Percentiles rank a stretch among this genome's conserved stretches.
Evolutionary conservation across 2,888 invertebrate genomes (phyloP).

Genomic region (Eupithecia abbreviata): DNA sequence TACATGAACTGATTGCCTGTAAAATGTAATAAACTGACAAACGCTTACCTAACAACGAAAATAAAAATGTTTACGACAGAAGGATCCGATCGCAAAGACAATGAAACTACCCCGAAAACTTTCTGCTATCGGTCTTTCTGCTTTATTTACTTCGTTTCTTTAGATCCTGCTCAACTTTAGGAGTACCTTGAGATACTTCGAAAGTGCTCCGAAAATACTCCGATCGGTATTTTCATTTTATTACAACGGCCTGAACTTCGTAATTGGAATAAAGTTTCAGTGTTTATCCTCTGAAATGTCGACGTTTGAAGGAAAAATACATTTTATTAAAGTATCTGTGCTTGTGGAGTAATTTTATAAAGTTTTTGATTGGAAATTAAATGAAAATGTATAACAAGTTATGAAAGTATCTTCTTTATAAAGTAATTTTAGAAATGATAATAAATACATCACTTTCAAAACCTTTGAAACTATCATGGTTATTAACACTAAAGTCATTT

Average conservation of each 20-base stretch:
- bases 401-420: not conserved
- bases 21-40: constrained; percentile 15
- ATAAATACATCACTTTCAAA: no score
- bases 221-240: constrained; percentile 25
- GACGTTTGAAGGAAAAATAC: constrained; percentile 17
- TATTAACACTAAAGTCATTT: no score
- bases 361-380: not conserved
- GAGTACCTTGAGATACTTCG: constrained; percentile 6
- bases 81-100: constrained; percentile 7
- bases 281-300: constrained; percentile 16
- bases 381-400: not conserved
- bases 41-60: constrained; percentile 16
- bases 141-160: constrained; percentile 24
- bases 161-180: constrained; percentile 18
- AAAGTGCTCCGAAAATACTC: constrained; percentile 18
- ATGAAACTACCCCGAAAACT: constrained; percentile 13
- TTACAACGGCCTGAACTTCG: constrained; percentile 25
- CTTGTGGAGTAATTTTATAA: not conserved
- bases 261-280: constrained; percentile 32
- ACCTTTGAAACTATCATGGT: no score
- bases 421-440: no score
- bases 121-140: constrained; percentile 9
- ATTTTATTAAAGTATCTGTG: not conserved
- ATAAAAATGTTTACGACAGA: constrained; percentile 26
- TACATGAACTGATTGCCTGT: not conserved